Conservation (phyloP, 2,888 invertebrate genomes). For the Netelia inedita region DNA sequence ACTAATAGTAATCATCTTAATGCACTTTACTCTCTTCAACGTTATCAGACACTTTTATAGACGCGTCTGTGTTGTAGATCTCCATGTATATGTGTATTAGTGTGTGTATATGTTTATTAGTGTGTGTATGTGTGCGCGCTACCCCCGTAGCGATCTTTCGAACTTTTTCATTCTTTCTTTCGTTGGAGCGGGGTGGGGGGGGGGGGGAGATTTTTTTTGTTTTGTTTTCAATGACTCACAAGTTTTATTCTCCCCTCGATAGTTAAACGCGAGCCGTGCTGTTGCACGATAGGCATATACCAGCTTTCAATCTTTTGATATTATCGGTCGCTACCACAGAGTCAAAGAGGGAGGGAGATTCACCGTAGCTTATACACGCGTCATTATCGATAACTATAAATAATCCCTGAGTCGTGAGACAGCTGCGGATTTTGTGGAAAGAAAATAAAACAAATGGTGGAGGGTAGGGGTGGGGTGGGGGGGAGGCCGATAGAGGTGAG, state of each 20-base stretch:
- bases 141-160: slow-evolving; percentile 56
- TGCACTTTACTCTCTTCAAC: slow-evolving; percentile 74
- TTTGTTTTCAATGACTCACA: slow-evolving; percentile 72
- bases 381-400: slow-evolving; percentile 72
- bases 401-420: slow-evolving; percentile 61
- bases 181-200: too few species aligned
- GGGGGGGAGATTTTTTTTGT: slow-evolving; percentile 25
- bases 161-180: slow-evolving; percentile 25
- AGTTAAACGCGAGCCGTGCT: slow-evolving; percentile 42
- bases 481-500: slow-evolving; percentile 3
- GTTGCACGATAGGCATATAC: slow-evolving; percentile 30
- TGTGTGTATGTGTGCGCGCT: neutral
- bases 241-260: slow-evolving; percentile 56
- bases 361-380: slow-evolving; percentile 48
- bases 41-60: slow-evolving; percentile 64
- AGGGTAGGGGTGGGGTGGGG: neutral
- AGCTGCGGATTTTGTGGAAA: slow-evolving; percentile 68
- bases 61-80: neutral
- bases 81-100: too few species aligned
- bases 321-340: slow-evolving; percentile 48
- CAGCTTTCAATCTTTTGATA: slow-evolving; percentile 70
- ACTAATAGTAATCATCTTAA: slow-evolving; percentile 80
- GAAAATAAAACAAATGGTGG: slow-evolving; percentile 50
- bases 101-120: too few species aligned
- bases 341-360: neutral